Percentiles rank a stretch among this genome's conserved stretches.
These are phyloP conservation scores for Dromaius novaehollandiae DNA, from an alignment of 2,113 vertebrate genomes.

Conservation along the genomic window DNA sequence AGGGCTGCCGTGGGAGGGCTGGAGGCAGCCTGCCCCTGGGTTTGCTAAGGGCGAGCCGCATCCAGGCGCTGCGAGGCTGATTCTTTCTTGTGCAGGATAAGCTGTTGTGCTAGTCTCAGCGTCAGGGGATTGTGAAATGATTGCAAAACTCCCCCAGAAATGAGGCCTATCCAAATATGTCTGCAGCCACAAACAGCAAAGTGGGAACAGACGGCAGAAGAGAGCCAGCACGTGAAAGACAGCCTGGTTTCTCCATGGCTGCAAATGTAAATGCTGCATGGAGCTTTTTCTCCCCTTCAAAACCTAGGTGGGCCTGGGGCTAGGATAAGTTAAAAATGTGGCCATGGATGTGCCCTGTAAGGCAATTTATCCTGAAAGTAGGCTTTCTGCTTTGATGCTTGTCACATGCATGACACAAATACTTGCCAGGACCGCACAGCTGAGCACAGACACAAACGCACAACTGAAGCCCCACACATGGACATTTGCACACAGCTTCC, in stretches of 20 bases:
- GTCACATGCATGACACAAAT: background rate
- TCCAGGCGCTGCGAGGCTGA: background rate
- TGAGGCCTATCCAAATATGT: rapidly evolving
- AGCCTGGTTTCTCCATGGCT: background rate
- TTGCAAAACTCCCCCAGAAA: background rate
- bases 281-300: background rate
- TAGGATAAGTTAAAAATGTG: background rate
- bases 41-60: rapidly evolving
- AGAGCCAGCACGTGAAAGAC: rapidly evolving
- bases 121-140: background rate
- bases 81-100: background rate
- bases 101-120: background rate
- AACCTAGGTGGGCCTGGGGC: too few relatives aligned
- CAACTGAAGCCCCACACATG: rapidly evolving
- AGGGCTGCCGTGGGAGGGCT: background rate
- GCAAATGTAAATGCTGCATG: rapidly evolving
- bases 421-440: rapidly evolving
- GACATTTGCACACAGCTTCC: background rate
- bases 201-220: background rate
- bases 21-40: background rate
- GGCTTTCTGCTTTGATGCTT: rapidly evolving
- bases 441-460: rapidly evolving
- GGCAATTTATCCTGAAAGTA: background rate
- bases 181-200: background rate
- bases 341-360: background rate